Conservation (phyloP, 2,888 invertebrate genomes). For the Drosophila fungiperda region DNA sequence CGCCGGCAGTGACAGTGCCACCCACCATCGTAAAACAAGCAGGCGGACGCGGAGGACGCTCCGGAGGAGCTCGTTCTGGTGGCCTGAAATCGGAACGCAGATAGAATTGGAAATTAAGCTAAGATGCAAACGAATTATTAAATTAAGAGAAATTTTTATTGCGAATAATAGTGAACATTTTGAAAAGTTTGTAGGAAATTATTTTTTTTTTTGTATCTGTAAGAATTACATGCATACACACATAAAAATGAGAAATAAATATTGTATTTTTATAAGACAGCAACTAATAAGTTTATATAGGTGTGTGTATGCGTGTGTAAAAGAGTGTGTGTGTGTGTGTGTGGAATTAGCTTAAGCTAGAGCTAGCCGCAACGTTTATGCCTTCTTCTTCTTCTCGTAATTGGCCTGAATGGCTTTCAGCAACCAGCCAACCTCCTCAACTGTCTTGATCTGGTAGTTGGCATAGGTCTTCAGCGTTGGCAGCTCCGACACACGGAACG, state of each 20-base stretch:
- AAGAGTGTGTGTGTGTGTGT: conserved; percentile 35
- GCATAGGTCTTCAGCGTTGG: conserved; percentile 90
- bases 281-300: conserved; percentile 37
- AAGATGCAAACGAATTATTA: conserved; percentile 16
- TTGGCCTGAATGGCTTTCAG: conserved; percentile 88
- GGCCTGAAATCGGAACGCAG: conserved; percentile 77
- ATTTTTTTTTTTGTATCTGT: conserved; percentile 12
- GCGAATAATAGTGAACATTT: conserved; percentile 45
- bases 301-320: conserved; percentile 3
- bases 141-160: conserved; percentile 56
- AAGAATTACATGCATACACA: conserved; percentile 46
- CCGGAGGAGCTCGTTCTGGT: conserved; percentile 70
- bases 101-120: conserved; percentile 30
- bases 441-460: conserved; percentile 90
- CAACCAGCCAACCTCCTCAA: conserved; percentile 90
- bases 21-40: conserved; percentile 49
- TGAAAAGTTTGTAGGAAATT: conserved; percentile 34
- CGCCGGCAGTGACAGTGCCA: conserved; percentile 35
- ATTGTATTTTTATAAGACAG: conserved; percentile 38
- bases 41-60: conserved; percentile 70
- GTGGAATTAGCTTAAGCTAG: conserved; percentile 79
- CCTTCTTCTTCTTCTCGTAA: conserved; percentile 84
- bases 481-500: conserved; percentile 90
- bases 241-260: conserved; percentile 43
- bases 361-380: conserved; percentile 51